A percentile compares a stretch with the other conserved stretches of the same genome.
These are phyloP conservation scores for Alligator sinensis DNA, from an alignment of 2,113 vertebrate genomes.

Conservation along the genomic window DNA sequence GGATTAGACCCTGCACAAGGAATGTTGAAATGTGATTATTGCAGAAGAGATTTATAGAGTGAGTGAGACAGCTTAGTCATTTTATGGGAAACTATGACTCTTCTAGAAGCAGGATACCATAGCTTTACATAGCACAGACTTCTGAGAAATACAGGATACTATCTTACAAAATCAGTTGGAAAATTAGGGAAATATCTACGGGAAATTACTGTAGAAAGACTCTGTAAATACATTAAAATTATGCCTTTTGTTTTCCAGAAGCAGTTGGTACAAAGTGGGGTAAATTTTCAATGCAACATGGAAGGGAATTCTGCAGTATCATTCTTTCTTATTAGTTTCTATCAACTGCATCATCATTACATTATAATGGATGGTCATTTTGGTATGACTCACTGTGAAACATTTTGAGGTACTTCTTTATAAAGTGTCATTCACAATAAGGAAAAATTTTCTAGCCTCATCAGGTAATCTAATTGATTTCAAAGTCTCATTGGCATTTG, in stretches of 20 bases:
- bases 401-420: not conserved
- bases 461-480: not conserved
- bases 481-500: not conserved
- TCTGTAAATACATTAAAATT: constrained; percentile 45
- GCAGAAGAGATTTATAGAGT: not conserved
- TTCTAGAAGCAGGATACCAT: constrained; percentile 29
- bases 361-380: constrained; percentile 11
- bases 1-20: not conserved
- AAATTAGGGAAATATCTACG: constrained; percentile 35
- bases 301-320: constrained; percentile 41
- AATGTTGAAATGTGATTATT: constrained; percentile 8
- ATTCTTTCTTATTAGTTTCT: constrained; percentile 20
- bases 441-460: not conserved
- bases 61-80: not conserved
- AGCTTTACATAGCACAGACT: constrained; percentile 17
- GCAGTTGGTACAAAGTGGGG: constrained; percentile 44
- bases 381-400: constrained; percentile 18
- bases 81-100: constrained; percentile 13
- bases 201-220: constrained; percentile 43
- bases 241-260: constrained; percentile 43
- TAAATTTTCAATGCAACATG: constrained; percentile 42
- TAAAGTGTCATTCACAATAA: not conserved
- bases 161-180: constrained; percentile 40
- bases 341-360: not conserved
- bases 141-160: constrained; percentile 40